A percentile compares a stretch with the other conserved stretches of the same genome.
Conservation (phyloP, 2,113 vertebrate species). For the Agapornis roseicollis region DNA sequence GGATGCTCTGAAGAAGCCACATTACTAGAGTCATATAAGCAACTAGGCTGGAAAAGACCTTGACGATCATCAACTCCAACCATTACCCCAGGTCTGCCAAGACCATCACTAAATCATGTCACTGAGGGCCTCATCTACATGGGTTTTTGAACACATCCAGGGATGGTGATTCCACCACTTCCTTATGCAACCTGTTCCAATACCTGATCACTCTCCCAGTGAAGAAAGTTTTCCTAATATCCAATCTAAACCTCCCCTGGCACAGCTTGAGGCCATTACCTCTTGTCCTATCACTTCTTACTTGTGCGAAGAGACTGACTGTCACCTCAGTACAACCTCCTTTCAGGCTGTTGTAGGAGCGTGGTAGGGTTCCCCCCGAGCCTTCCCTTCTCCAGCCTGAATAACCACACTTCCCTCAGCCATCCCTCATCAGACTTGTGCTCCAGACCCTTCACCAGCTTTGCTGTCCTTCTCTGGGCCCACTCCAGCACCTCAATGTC, state of each 20-base stretch:
- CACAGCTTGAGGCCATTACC: background rate
- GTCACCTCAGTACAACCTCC: background rate
- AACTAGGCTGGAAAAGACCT: background rate
- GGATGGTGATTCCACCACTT: background rate
- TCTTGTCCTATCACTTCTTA: background rate
- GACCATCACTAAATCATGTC: background rate
- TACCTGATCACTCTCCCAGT: background rate
- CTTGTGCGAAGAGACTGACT: background rate
- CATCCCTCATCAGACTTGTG: background rate
- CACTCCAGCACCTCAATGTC: background rate
- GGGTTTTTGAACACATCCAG: background rate
- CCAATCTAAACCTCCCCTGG: background rate
- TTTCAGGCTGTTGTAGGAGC: background rate
- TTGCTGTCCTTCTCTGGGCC: background rate
- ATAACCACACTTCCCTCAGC: background rate
- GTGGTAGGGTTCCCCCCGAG: background rate
- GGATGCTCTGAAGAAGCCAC: background rate
- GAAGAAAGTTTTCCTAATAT: background rate
- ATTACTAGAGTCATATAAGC: background rate
- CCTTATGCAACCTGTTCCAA: background rate
- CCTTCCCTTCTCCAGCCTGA: background rate
- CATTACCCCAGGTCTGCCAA: background rate
- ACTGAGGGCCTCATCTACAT: background rate
- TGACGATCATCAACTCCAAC: background rate
- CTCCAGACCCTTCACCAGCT: background rate